Conservation (phyloP, 2,888 invertebrate genomes). For the Plagodis dolabraria region DNA sequence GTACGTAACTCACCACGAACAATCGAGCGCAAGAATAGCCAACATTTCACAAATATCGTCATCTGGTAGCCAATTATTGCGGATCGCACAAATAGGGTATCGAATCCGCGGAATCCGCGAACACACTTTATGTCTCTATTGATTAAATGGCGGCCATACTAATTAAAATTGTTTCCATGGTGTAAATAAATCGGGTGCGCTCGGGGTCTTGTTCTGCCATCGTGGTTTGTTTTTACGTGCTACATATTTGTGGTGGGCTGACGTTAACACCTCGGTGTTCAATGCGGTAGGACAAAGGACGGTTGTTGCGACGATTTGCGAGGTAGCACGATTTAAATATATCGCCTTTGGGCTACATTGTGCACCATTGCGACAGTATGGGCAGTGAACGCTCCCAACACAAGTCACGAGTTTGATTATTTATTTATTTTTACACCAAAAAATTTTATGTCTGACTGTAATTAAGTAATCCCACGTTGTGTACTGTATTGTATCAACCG, state of each 20-base stretch:
- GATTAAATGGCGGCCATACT: conserved; percentile 65
- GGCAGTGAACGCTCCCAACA: background rate
- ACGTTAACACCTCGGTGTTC: conserved; percentile 61
- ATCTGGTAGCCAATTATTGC: conserved; percentile 72
- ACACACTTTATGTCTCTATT: conserved; percentile 71
- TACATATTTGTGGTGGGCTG: conserved; percentile 65
- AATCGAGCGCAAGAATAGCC: conserved; percentile 53
- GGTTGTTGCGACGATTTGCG: conserved; percentile 61
- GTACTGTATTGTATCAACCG: too few species aligned
- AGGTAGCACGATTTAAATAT: conserved; percentile 65
- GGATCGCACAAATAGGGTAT: conserved; percentile 61
- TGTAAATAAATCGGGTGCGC: conserved; percentile 64
- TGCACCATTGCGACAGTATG: conserved; percentile 38
- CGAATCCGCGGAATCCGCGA: conserved; percentile 52
- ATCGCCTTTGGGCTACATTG: conserved; percentile 51
- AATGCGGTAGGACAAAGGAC: conserved; percentile 57
- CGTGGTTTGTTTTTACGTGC: conserved; percentile 60
- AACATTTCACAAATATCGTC: conserved; percentile 62
- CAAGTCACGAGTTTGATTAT: too few species aligned
- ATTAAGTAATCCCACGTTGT: too few species aligned
- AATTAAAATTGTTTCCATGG: conserved; percentile 73
- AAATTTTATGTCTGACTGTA: background rate
- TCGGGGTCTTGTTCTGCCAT: conserved; percentile 51
- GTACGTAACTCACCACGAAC: conserved; percentile 38
- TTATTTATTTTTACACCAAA: background rate